Evolutionary conservation across 2,797 vertebrate genomes (phyloP).

Genomic region (Pantherophis vulpinus): DNA sequence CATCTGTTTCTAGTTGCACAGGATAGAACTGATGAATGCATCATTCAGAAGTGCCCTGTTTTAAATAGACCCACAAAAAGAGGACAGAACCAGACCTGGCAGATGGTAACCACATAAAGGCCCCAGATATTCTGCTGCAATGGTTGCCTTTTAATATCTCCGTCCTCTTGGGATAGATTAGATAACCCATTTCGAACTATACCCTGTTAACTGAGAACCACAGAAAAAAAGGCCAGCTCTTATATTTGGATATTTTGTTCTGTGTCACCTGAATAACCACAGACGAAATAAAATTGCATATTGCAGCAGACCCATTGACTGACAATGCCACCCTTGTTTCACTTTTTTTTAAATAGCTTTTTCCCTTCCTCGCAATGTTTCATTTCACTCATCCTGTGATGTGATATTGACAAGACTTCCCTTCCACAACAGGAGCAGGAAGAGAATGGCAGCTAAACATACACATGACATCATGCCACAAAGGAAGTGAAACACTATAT

Average conservation of each 20-base stretch:
- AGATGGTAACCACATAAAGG: slow-evolving; percentile 19
- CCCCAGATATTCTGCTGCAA: background rate
- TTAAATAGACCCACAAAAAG: background rate
- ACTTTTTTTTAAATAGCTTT: background rate
- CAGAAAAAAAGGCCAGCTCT: background rate
- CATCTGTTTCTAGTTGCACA: background rate
- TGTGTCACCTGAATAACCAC: background rate
- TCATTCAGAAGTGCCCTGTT: background rate
- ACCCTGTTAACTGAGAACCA: background rate
- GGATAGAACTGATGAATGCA: background rate
- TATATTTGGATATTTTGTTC: background rate
- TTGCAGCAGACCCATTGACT: background rate
- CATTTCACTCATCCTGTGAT: background rate
- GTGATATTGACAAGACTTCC: background rate
- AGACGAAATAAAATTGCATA: background rate
- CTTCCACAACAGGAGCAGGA: background rate
- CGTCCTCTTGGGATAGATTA: background rate
- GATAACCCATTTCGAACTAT: slow-evolving; percentile 7
- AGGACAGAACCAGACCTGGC: background rate
- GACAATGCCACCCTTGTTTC: background rate
- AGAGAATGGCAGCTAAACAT: background rate
- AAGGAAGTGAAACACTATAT: background rate
- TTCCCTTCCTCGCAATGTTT: background rate
- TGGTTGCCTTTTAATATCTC: slow-evolving; percentile 8
- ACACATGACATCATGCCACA: background rate